Evolutionary conservation across 37 sponge, comb jelly and placozoan species (phyloP).

Genomic region (Dysidea cf. avara): DNA sequence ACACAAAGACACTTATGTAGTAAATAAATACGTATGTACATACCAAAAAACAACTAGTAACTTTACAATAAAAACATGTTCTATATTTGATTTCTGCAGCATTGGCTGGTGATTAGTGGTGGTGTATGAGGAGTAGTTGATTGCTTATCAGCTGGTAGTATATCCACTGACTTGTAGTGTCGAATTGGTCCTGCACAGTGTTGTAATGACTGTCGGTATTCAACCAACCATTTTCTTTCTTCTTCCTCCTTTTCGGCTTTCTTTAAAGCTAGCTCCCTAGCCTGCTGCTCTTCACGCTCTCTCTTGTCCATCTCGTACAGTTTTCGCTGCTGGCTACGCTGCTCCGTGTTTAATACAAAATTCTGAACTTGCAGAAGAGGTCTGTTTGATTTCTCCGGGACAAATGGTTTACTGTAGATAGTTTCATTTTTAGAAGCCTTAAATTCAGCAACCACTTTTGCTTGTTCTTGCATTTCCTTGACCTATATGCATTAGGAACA

Average conservation of each 20-base stretch:
- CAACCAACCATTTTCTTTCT: slow-evolving; percentile 40
- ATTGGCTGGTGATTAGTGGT: too few relatives aligned
- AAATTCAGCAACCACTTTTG: slow-evolving; percentile 43
- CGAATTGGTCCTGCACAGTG: slow-evolving; percentile 75
- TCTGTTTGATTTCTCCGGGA: slow-evolving; percentile 22
- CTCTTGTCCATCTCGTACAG: slow-evolving; percentile 39
- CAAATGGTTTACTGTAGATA: slow-evolving; percentile 56
- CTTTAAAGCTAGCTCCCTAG: slow-evolving; percentile 30
- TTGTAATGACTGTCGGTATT: slow-evolving; percentile 49
- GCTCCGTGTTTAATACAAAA: slow-evolving; percentile 57
- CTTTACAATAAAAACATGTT: too few relatives aligned
- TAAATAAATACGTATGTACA: too few relatives aligned
- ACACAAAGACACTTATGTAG: too few relatives aligned
- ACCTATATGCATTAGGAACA: too few relatives aligned
- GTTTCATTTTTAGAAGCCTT: slow-evolving; percentile 37
- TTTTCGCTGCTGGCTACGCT: slow-evolving; percentile 49
- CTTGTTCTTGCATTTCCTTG: slow-evolving; percentile 16
- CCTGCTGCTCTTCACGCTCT: slow-evolving; percentile 8
- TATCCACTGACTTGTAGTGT: slow-evolving; percentile 38
- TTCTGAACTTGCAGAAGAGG: slow-evolving; percentile 45
- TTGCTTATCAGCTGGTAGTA: slow-evolving; percentile 38
- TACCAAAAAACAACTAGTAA: too few relatives aligned
- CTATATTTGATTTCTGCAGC: too few relatives aligned
- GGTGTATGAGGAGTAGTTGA: slow-evolving; percentile 56
- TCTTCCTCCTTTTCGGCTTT: slow-evolving; percentile 34